phyloP scores from a whole-genome alignment of 2,888 invertebrate species.

The Schizotus pectinicornis region DNA sequence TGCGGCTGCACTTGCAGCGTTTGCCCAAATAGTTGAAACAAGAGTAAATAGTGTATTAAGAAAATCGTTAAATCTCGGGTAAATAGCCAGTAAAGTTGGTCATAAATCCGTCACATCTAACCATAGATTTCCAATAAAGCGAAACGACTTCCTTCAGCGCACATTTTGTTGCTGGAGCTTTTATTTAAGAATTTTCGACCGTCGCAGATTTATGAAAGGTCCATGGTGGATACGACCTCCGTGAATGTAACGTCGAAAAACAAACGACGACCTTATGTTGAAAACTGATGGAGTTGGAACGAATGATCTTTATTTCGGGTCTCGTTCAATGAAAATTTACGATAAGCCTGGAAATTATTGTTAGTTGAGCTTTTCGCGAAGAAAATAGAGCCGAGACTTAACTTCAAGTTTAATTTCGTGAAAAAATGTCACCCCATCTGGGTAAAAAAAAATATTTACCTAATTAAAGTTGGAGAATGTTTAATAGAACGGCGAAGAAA shows the following conservation, averaged over 20 bases:
- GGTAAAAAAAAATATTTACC: conserved; percentile 30
- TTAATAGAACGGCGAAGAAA: conserved; percentile 18
- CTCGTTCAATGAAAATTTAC: no score
- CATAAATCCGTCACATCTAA: conserved; percentile 48
- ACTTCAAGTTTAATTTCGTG: no score
- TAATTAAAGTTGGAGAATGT: conserved; percentile 24
- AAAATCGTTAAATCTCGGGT: conserved; percentile 45
- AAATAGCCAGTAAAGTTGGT: conserved; percentile 48
- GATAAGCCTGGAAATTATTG: no score
- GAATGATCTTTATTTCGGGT: no score
- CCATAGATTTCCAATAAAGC: conserved; percentile 46
- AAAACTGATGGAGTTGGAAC: no score
- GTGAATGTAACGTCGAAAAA: no score
- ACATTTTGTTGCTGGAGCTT: conserved; percentile 41
- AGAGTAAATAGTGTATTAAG: conserved; percentile 6
- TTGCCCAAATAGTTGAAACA: conserved; percentile 5
- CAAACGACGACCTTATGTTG: no score
- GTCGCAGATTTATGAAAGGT: conserved; percentile 29
- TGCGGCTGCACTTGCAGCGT: no score
- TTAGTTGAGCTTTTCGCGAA: no score
- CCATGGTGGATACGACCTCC: no score
- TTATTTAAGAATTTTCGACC: conserved; percentile 43
- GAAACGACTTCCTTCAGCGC: conserved; percentile 42
- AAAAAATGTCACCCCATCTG: no score
- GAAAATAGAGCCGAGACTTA: no score